Base-by-base conservation (phyloP, 2,888 invertebrate genomes). In the Cancer borealis region DNA sequence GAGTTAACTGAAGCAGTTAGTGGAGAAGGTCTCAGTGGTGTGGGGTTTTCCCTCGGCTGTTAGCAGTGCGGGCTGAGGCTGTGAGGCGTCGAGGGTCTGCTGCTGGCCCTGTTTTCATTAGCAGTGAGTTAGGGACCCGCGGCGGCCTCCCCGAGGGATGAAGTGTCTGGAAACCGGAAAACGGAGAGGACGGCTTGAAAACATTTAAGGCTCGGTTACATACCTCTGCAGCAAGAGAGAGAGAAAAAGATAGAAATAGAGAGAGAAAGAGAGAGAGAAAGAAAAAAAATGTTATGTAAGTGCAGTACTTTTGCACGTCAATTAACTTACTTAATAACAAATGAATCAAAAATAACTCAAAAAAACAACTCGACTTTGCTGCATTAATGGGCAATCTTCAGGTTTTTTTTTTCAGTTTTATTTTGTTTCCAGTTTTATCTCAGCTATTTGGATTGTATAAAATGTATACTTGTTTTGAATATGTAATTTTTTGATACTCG, bases 71-170 rank as follows among this genome's bases (percentile, higher is more conserved):
- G 66, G 66, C 12, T 66, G 66, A 66, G 21, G 14, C 17, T 66
- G 66, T 66, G 66, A 21, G n/a, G 66, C 66, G 17, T 66, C 66
- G 21, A 66, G n/a, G 66, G 66, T 14, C 66, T 66, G 66, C 66
- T 66, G 66, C n/a, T n/a, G 66, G 66, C n/a, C 66, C 66, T 66
- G 66, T 66, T 66, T 66, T 66, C 66, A 66, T 66, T 66, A 66
- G n/a, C 66, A 66, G 66, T n/a, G 66, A 66, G 66, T 66, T 66
- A 66, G 66, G 21, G 66, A 66, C n/a, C 66, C n/a, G 66, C 21
- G 14, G 66, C n/a, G 66, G 66, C n/a, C 66, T 66, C n/a, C 66
- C 66, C 14, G n/a, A 6, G 66, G n/a, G 66, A 21, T n/a, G n/a
- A 66, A n/a, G n/a, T n/a, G 66, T 66, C 66, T 66, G 66, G n/a